Conservation (phyloP, 2,797 vertebrate species). For the Platalea minor region DNA sequence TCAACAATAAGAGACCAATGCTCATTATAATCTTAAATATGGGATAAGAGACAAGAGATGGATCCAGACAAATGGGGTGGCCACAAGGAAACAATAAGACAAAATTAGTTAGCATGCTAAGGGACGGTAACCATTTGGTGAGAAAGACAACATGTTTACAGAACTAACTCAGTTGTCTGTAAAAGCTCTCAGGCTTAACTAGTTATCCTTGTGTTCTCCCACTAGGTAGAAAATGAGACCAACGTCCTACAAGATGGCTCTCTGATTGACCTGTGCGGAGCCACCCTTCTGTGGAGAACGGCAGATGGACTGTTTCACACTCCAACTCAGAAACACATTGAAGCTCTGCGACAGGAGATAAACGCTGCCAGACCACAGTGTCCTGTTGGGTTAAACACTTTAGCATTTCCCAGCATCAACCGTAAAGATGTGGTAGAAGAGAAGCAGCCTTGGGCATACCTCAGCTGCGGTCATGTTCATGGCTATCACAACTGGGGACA, state of each 20-base stretch:
- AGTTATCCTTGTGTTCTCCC: background rate
- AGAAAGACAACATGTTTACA: rapidly evolving
- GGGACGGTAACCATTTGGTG: background rate
- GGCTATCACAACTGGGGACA: conserved; percentile 98
- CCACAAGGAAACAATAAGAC: background rate
- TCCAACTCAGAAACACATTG: conserved; percentile 96
- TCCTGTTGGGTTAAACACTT: conserved; percentile 89
- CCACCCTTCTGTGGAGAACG: conserved; percentile 94
- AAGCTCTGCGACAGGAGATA: conserved; percentile 88
- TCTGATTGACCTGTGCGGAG: conserved; percentile 94
- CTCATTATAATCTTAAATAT: background rate
- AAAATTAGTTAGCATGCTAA: rapidly evolving
- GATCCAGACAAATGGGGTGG: background rate
- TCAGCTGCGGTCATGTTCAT: conserved; percentile 94
- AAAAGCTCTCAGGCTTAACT: background rate
- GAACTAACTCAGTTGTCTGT: background rate
- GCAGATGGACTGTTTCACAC: conserved; percentile 94
- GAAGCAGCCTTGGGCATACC: conserved; percentile 96
- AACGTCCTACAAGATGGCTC: conserved; percentile 95
- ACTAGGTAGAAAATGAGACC: conserved; percentile 93
- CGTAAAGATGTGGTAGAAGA: conserved; percentile 92
- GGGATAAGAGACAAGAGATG: background rate
- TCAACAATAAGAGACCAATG: background rate
- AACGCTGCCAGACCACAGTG: conserved; percentile 83
- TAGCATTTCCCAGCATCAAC: conserved; percentile 97